Evolutionary conservation across 2,113 vertebrate genomes (phyloP), one percentile per base, ranked within the genome.

Genomic region (Micronycteris hirsuta): DNA sequence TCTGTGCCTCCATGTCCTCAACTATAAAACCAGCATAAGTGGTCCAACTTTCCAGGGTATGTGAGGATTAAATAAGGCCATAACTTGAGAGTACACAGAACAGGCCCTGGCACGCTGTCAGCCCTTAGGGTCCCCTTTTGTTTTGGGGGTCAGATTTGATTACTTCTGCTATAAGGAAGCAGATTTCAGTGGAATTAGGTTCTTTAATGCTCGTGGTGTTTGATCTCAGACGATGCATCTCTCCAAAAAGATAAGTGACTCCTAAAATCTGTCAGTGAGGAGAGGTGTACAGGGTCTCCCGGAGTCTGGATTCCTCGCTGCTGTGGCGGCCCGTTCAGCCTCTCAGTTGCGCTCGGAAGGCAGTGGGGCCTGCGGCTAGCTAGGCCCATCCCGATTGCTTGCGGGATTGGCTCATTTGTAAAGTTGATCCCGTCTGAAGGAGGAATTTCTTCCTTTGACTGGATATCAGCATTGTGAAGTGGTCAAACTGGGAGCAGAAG

Each of bases 291-390:
- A 38, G 56, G 8, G 33, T 47, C 41, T 68, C 68, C 56, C 5
- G 3, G 24, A 47, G 13, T 52, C 89, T 89, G 28, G 77, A 36
- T 22, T 22, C 47, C 41, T 28, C 0, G 4, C 47, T 43, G 12
- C 33, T 14, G 56, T 5, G 11, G 33, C 3, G 16, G 36, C 63
- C 58, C 36, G 0, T 33, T 16, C 74, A 56, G 26, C 41, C 31
- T 22, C n/a, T 24, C 1, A 20, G 11, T 24, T 26, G 24, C 3
- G 1, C 56, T 14, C 41, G 4, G 49, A 45, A 26, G 68, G 38
- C 36, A 9, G 3, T 36, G 63, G 20, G 1, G 15, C 2, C 0
- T n/a, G 10, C 2, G 2, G 41, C 13, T 61, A 2, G 31, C 2
- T 26, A 28, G 38, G 28, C 70, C 6, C 22, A 38, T 28, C 36